Evolutionary conservation across 2,113 vertebrate species (phyloP), one percentile per base, ranked within the genome.

Genomic region (Odobenus rosmarus): DNA sequence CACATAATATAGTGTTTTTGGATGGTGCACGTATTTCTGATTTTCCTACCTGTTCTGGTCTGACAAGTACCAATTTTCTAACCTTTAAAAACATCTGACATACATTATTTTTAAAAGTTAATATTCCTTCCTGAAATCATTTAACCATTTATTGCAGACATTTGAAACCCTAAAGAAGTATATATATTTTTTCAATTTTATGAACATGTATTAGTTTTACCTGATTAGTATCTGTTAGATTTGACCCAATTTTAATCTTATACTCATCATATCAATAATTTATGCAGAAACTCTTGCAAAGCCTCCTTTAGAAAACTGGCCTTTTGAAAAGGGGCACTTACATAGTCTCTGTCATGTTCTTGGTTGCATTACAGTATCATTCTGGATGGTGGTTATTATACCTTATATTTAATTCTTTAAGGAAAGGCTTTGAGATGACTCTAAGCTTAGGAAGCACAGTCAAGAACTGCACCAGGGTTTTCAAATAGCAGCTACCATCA

Each of bases 21-120:
- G 39, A 33, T 88, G 26, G 36, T 74, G 3, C 59, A 39, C 6
- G 12, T 85, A 79, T 95, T 96, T 95, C 46, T 94, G 71, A 95
- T 94, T 93, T 95, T 93, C 23, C 55, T 86, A 49, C 42, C 77
- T 36, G 31, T 80, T 97, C 74, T 93, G 55, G 83, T 81, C 49
- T 96, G 96, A 96, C 92, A 98, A 97, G 90, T 95, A 96, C 92
- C 87, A 97, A 97, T 96, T 98, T 97, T 96, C 74, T 95, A 96
- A 95, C 83, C 79, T 96, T 92, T 96, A 71, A 95, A 95, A 97
- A 79, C 24, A 96, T 46, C 33, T 96, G 55, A 31, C 85, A 97
- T 94, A 79, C 71, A 97, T 79, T 89, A 97, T 82, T 97, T 98
- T 91, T 42, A 87, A 95, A 98, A 96, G 88, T 87, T 95, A 93